Percentiles rank a stretch among this genome's conserved stretches.
Conservation (phyloP, 2,113 vertebrate genomes). For the Rhea americana region DNA sequence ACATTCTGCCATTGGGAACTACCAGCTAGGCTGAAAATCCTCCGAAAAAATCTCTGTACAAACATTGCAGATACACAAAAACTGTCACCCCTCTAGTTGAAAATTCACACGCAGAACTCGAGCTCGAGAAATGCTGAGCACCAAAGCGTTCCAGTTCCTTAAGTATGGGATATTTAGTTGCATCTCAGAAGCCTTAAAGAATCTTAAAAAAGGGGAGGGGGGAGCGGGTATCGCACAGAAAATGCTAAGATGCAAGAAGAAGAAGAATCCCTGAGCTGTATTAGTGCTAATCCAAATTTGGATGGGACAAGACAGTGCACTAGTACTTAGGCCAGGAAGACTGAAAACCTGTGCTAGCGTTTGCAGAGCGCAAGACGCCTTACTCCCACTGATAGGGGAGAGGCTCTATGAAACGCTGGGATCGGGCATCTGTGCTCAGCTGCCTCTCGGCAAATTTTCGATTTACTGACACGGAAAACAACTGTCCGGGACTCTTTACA, state of each 20-base stretch:
- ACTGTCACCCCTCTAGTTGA: background rate
- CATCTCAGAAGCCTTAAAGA: background rate
- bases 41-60: background rate
- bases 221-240: background rate
- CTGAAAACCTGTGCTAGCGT: background rate
- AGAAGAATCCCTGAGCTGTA: background rate
- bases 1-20: background rate
- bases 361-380: background rate
- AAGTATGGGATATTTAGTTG: background rate
- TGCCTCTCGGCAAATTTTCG: accelerated
- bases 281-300: accelerated
- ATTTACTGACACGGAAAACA: background rate
- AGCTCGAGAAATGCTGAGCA: background rate
- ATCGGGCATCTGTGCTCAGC: background rate
- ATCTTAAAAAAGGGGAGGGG: background rate
- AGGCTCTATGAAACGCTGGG: accelerated
- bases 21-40: background rate
- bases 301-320: background rate
- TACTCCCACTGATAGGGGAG: background rate
- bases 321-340: background rate
- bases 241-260: background rate
- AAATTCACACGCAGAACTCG: background rate
- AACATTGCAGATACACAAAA: background rate
- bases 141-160: background rate
- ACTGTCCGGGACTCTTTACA: background rate